Evolutionary conservation across 2,888 invertebrate species (phyloP).

Genomic region (Tipula unca): DNA sequence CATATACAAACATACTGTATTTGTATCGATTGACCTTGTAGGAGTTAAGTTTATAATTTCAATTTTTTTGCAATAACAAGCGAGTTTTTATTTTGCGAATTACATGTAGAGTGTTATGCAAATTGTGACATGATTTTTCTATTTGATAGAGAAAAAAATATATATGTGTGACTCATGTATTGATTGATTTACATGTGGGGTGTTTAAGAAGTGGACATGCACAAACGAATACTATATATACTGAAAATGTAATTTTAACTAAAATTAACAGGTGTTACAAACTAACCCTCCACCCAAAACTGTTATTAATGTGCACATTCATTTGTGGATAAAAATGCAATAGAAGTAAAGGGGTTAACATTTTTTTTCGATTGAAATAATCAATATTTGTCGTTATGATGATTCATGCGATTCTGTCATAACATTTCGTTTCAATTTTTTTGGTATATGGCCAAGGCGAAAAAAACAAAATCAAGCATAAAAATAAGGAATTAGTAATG

Average conservation of each 20-base stretch:
- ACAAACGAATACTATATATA: background rate
- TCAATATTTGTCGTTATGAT: background rate
- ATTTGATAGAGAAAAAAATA: background rate
- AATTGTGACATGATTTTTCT: background rate
- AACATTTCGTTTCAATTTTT: background rate
- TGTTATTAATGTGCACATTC: background rate
- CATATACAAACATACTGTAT: background rate
- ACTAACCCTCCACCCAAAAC: background rate
- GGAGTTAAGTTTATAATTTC: background rate
- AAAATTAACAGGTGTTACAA: background rate
- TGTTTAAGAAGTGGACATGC: background rate
- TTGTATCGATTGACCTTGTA: background rate
- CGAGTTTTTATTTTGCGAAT: background rate
- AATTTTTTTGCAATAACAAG: background rate
- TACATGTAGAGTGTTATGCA: background rate
- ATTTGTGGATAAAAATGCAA: background rate
- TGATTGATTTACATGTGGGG: background rate
- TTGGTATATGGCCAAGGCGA: background rate
- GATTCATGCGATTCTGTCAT: background rate
- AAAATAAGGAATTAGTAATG: slow-evolving; percentile 21
- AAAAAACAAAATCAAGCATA: slow-evolving; percentile 4
- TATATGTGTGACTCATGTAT: background rate
- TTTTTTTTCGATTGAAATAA: background rate
- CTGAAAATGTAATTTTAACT: background rate
- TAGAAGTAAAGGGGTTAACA: background rate